phyloP scores from a whole-genome alignment of 2,797 vertebrate species.

The Distichodus sexfasciatus region DNA sequence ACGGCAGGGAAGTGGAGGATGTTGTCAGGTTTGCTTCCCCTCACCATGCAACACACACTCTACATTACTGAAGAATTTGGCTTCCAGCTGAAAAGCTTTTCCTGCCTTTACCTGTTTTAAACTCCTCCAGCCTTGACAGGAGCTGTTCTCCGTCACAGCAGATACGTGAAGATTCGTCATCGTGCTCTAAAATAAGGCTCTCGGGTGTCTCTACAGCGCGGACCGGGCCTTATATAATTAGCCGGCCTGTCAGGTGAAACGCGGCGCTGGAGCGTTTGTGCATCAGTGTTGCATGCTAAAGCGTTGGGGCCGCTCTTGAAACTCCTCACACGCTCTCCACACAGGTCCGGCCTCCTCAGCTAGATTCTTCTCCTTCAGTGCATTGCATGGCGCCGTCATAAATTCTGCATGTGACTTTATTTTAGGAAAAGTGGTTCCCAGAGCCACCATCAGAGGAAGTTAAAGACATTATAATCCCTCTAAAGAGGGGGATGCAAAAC shows the following conservation, averaged over 20 bases:
- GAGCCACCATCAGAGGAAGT: background rate
- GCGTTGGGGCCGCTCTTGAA: constrained; percentile 23
- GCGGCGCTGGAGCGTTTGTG: constrained; percentile 26
- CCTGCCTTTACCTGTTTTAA: constrained; percentile 9
- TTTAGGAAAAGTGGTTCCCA: constrained; percentile 21
- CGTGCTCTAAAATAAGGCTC: constrained; percentile 49
- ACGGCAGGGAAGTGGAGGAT: background rate
- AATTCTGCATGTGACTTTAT: constrained; percentile 38
- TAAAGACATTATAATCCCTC: constrained; percentile 10
- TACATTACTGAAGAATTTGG: constrained; percentile 15
- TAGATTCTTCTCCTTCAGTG: constrained; percentile 33
- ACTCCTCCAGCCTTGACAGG: constrained; percentile 17
- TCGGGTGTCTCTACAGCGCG: constrained; percentile 45
- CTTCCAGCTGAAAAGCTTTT: constrained; percentile 25
- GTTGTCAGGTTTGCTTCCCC: background rate
- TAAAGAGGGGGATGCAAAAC: constrained; percentile 24
- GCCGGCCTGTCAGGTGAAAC: constrained; percentile 47
- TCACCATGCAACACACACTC: background rate
- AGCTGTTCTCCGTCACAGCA: constrained; percentile 16
- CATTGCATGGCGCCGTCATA: constrained; percentile 36
- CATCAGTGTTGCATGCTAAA: constrained; percentile 39
- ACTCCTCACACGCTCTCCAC: constrained; percentile 14
- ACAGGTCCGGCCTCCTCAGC: constrained; percentile 6
- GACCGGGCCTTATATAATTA: constrained; percentile 58
- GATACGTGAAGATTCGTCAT: constrained; percentile 29